Percentiles rank a stretch among this genome's conserved stretches.
Conservation (phyloP, 2,113 vertebrate species). For the Atherinomorus stipes region DNA sequence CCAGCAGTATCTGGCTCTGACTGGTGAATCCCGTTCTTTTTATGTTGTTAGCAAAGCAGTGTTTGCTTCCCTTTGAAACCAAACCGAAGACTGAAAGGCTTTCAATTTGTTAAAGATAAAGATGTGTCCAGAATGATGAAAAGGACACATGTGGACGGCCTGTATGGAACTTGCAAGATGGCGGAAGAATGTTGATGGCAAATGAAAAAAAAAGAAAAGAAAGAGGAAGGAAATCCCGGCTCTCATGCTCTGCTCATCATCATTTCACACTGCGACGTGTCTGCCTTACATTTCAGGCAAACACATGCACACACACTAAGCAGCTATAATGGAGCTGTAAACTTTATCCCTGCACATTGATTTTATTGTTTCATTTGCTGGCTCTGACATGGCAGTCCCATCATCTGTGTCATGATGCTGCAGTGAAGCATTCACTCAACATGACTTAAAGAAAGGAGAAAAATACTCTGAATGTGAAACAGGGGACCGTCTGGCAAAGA, state of each 20-base stretch:
- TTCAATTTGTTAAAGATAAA: conserved; percentile 22
- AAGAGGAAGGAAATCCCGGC: conserved; percentile 34
- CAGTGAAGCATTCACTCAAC: no score
- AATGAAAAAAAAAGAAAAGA: conserved; percentile 12
- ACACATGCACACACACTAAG: not conserved
- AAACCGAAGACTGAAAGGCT: conserved; percentile 30
- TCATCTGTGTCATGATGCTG: no score
- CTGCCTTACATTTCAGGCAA: conserved; percentile 37
- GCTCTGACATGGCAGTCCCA: not conserved
- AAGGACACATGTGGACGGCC: conserved; percentile 25
- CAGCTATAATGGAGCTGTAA: not conserved
- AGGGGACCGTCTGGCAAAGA: no score
- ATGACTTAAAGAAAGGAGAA: no score
- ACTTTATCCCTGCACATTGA: not conserved
- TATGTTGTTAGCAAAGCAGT: conserved; percentile 26
- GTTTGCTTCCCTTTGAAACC: conserved; percentile 47
- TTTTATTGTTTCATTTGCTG: not conserved
- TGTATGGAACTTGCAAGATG: conserved; percentile 25
- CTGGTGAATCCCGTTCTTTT: conserved; percentile 1
- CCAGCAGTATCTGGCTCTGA: not conserved
- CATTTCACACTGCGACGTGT: conserved; percentile 34
- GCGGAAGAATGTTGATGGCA: conserved; percentile 29
- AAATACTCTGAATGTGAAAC: no score
- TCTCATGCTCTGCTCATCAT: conserved; percentile 27
- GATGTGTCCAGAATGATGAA: conserved; percentile 9